Base-by-base conservation (phyloP, 1,140 invertebrate genomes). In the Bombus haemorrhoidalis region DNA sequence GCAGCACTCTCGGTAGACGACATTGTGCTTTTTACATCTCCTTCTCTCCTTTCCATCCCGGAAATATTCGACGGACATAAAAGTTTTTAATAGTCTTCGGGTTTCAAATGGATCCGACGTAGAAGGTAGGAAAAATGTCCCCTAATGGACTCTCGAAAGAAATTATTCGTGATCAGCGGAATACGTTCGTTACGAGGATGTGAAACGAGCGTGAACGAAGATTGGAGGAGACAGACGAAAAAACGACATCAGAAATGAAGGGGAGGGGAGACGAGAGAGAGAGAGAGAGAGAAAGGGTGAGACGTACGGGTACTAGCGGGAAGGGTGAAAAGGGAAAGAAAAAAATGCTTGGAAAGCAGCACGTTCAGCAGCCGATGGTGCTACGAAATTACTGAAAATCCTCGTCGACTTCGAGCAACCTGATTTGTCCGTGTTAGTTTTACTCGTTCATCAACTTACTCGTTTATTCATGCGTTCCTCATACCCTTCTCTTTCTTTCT, bases 161-260 rank as follows among this genome's bases (percentile, higher is more conserved):
- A 88, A 86, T 88, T 88, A 88, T 88, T 90, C 87, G 80, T 85
- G 88, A 90, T 90, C 86, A 88, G 86, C 86, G 84, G 81, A 88
- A 90, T 88, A 86, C 87, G 88, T 90, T 90, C 88, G 87, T 90
- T 90, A 90, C 81, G 81, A 64, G 81, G 87, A 88, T 77, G 83
- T 85, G 77, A 85, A 85, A 85, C 83, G 76, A 85, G 83, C 83
- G 53, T 80, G 76, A 80, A 85, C 86, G 83, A 74, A 59, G 81
- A 72, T 81, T 72, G 62, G 57, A 59, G 59, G 71, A 66, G 87
- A 76, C 57, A 68, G 72, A 57, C 47, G 72, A 81, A 75, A 64
- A 83, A 66, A 57, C 53, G 69, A 79, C 62, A 57, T 66, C 59
- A 43, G 34, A 43, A 59, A 78, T 59, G 43, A 69, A 68, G 59